These are phyloP conservation scores for Ophiothrix spiculata DNA, from an alignment of 35 echinoderm and acorn worm genomes.

Conservation along the genomic window DNA sequence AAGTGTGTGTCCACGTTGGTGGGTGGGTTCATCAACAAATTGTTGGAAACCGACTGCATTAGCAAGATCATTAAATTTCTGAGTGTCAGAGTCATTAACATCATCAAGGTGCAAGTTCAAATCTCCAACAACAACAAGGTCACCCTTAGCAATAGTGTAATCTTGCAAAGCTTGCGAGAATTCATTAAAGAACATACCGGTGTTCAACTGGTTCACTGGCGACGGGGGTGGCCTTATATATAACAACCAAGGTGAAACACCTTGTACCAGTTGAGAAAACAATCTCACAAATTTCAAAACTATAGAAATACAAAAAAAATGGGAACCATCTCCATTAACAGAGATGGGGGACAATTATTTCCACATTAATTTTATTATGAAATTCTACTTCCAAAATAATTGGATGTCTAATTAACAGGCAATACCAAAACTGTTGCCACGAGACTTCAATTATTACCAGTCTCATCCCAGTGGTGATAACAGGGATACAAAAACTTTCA, in stretches of 20 bases:
- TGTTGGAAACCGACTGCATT: not conserved
- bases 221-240: conserved; percentile 45
- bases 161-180: conserved; percentile 27
- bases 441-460: too few species aligned
- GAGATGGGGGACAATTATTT: too few species aligned
- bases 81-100: conserved; percentile 16
- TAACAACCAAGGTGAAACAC: conserved; percentile 34
- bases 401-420: too few species aligned
- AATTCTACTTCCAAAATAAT: too few species aligned
- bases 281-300: conserved; percentile 43
- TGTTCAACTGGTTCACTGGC: conserved; percentile 16
- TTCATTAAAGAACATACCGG: conserved; percentile 27
- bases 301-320: too few species aligned
- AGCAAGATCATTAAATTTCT: conserved; percentile 19
- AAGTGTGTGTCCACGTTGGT: not conserved
- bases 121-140: conserved; percentile 50
- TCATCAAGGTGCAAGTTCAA: conserved; percentile 33
- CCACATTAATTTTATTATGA: too few species aligned
- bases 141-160: conserved; percentile 26
- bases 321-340: too few species aligned
- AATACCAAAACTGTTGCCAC: too few species aligned
- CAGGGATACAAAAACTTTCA: too few species aligned
- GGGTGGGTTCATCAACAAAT: not conserved
- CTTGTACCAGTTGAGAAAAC: conserved; percentile 30
- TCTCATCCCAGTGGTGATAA: too few species aligned